These are phyloP conservation scores for Nomada hirtipes DNA, from an alignment of 2,888 invertebrate species.

Conservation along the genomic window DNA sequence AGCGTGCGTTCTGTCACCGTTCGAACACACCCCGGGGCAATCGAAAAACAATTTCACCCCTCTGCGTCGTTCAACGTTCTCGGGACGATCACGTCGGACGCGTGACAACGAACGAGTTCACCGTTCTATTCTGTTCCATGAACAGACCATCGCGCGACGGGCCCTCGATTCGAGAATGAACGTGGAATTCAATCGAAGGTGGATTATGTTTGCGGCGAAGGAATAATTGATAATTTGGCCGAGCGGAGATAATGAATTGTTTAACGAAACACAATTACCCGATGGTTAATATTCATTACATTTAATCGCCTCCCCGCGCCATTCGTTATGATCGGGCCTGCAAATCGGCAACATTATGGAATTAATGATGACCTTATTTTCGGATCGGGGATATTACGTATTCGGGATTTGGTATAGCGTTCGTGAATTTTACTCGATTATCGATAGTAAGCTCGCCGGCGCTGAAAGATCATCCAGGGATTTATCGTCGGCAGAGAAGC, in stretches of 20 bases:
- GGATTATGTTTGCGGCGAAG: neutral
- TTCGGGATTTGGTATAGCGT: neutral
- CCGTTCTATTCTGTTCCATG: slow-evolving; percentile 15
- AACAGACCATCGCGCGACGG: slow-evolving; percentile 10
- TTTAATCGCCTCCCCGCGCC: neutral
- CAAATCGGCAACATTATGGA: neutral
- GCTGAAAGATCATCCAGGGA: neutral
- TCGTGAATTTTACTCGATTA: neutral
- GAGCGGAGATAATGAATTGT: slow-evolving; percentile 1
- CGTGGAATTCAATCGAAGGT: neutral
- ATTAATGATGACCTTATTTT: neutral
- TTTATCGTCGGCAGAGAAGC: neutral
- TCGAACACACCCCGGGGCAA: neutral
- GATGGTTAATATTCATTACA: slow-evolving; percentile 6
- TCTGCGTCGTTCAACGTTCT: neutral
- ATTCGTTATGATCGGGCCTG: neutral
- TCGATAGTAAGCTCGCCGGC: neutral
- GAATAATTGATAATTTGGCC: slow-evolving; percentile 17
- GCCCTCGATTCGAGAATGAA: slow-evolving; percentile 15
- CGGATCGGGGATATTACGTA: slow-evolving; percentile 9
- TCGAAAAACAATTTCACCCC: slow-evolving; percentile 8
- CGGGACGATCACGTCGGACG: neutral
- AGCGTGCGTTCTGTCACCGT: neutral
- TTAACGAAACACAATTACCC: neutral
- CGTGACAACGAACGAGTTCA: slow-evolving; percentile 14